Base-by-base conservation (phyloP, 2,888 invertebrate genomes). In the Mimumesa dahlbomi region DNA sequence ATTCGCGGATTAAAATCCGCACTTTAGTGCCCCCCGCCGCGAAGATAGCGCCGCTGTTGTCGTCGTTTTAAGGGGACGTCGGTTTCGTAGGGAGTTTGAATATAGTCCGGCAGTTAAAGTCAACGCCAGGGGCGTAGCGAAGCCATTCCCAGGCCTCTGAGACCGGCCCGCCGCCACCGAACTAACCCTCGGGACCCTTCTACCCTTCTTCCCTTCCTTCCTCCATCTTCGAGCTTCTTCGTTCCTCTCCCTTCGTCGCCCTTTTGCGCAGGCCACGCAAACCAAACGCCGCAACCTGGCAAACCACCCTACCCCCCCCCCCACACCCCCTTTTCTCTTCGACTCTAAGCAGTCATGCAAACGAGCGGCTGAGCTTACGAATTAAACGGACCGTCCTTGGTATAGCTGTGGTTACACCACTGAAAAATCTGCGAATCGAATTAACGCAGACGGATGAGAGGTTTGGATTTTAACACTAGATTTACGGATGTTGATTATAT, bases 1-100 rank as follows among this genome's bases (percentile, higher is more conserved):
- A 87, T 84, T 80, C 81, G 73, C 79, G 86, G 86, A 87, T 87
- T 87, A 88, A 87, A 88, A 88, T 87, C 84, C 83, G 75, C 78
- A 83, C 85, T 86, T 84, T 84, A 82, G 82, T 76, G 62, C 38
- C 57, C 61, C 52, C 57, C 31, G 34, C 57, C 59, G 61, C 70
- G 70, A 58, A 81, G 83, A 84, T 84, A 83, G 78, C 74, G 57
- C 22, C 58, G 50, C 45, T 48, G 68, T 70, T 63, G 69, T 75
- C 76, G 70, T 67, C 66, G 73, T 73, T 73, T 72, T 53, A 65
- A 65, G 73, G 72, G 76, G 71, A 63, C 70, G 59, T 63, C 73
- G 71, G 58, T 68, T 66, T 66, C 34, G 49, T 46, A 31, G 40
- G 63, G 73, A 81, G 69, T 83, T 82, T 69, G 75, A 80, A 67